phyloP scores from a whole-genome alignment of 2,797 vertebrate species.

The Sparus aurata region DNA sequence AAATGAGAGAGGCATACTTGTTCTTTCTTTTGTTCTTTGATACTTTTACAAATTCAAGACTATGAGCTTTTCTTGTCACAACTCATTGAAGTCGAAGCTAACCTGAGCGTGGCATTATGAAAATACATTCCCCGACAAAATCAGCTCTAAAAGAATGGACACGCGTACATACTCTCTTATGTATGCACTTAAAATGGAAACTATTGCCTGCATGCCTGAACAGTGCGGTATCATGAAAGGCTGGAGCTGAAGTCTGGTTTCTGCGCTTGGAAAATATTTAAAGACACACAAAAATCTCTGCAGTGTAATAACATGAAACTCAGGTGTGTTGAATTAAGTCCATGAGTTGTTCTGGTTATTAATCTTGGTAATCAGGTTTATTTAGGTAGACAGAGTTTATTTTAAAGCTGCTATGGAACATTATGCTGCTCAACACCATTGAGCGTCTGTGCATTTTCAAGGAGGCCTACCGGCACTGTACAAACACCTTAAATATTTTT shows the following conservation, averaged over 20 bases:
- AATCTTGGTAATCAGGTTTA: conserved; percentile 60
- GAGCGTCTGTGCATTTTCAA: no score
- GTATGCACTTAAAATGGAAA: conserved; percentile 76
- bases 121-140: conserved; percentile 78
- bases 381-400: conserved; percentile 45
- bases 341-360: conserved; percentile 46
- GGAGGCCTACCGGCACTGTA: not conserved
- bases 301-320: conserved; percentile 40
- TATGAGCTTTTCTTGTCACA: conserved; percentile 84
- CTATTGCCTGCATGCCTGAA: conserved; percentile 55
- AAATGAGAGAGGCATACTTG: conserved; percentile 78
- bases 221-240: conserved; percentile 50
- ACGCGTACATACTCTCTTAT: conserved; percentile 71
- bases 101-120: conserved; percentile 82
- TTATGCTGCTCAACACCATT: not conserved
- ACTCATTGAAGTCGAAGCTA: conserved; percentile 81
- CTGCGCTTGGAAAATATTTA: conserved; percentile 47
- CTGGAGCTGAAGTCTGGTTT: conserved; percentile 48
- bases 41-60: conserved; percentile 84
- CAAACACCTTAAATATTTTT: not conserved
- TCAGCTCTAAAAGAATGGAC: conserved; percentile 77
- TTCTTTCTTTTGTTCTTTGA: conserved; percentile 85
- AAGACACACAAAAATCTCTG: conserved; percentile 49
- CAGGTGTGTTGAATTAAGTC: conserved; percentile 42
- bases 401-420: conserved; percentile 34